Base-by-base conservation (phyloP, 2,888 invertebrate species). In the Pristionchus maxplancki region DNA sequence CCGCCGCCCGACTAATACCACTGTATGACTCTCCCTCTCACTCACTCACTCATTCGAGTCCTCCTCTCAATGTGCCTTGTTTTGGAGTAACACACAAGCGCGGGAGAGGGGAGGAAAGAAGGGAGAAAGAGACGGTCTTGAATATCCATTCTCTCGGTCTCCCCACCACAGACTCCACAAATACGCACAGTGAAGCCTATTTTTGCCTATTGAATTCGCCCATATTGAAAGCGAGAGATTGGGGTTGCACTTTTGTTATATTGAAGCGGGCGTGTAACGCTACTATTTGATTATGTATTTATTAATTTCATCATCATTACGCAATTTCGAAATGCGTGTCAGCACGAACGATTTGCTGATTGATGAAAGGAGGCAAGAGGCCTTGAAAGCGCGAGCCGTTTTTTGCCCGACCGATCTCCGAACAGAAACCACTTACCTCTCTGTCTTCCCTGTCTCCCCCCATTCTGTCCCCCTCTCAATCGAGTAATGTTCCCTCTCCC, bases 31-130 rank as follows among this genome's bases (percentile, higher is more conserved):
- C 48, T 81, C 20, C 78, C 44, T 24, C 44, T 44, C 78, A 24
- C 44, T 40, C 74, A 1, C 74, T 31, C 17, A 20, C 53, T 34
- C 34, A 11, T 15, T 48, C 28, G 15, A 48, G 48, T 50, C 28
- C 81, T 50, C 48, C 48, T 78, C 78, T 81, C 81, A 28, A 81
- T 48, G 48, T 40, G 53, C 82, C 50, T 83, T 53, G 82, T 83
- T 53, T 50, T 83, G 82, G 53, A 53, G 53, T 83, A 83, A 6
- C 53, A 34, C n/a, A 13, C 37, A 28, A 48, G 20, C 40, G 48
- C 37, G 81, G 17, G 50, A 31, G 37, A 28, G 40, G 81, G 37
- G 81, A 31, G 31, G 37, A 13, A 53, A 28, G 53, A 53, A 82
- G 53, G 28, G 31, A 34, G 37, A 13, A 17, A 50, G 53, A 83